phyloP scores from a whole-genome alignment of 2,113 vertebrate species.

The Macquaria australasica region DNA sequence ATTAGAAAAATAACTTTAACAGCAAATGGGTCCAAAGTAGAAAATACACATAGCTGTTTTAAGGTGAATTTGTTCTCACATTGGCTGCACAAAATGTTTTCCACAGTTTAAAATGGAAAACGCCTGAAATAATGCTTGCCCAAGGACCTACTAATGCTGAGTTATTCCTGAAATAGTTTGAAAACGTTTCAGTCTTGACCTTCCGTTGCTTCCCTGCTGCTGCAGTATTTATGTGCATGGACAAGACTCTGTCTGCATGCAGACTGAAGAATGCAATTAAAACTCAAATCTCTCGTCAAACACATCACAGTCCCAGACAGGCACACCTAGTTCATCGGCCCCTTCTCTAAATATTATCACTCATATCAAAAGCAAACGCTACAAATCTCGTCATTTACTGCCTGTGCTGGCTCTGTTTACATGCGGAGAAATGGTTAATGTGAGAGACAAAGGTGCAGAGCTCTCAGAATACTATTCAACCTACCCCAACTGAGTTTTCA shows the following conservation, averaged over 20 bases:
- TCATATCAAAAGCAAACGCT: constrained; percentile 85
- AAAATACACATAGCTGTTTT: not conserved
- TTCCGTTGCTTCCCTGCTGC: constrained; percentile 13
- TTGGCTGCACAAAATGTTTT: not conserved
- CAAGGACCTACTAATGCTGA: not conserved
- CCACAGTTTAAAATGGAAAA: not conserved
- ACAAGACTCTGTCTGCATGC: constrained; percentile 71
- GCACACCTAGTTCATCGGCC: constrained; percentile 66
- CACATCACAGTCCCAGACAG: constrained; percentile 66
- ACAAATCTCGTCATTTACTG: constrained; percentile 75
- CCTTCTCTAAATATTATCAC: constrained; percentile 83
- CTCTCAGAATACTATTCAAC: constrained; percentile 23
- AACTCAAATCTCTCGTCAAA: constrained; percentile 84
- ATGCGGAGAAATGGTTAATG: constrained; percentile 34
- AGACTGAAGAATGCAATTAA: constrained; percentile 81
- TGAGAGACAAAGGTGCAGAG: constrained; percentile 46
- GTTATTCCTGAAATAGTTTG: constrained; percentile 13
- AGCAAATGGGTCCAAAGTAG: not conserved
- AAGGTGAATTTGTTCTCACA: constrained; percentile 10
- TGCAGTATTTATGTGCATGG: constrained; percentile 37
- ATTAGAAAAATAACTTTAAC: constrained; percentile 3
- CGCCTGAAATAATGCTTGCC: not conserved
- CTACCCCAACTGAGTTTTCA: not conserved
- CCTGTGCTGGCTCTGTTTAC: constrained; percentile 65
- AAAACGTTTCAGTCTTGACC: constrained; percentile 45